A percentile compares a stretch with the other conserved stretches of the same genome.
Evolutionary conservation across 2,888 invertebrate genomes (phyloP).

Genomic region (Penaeus monodon): DNA sequence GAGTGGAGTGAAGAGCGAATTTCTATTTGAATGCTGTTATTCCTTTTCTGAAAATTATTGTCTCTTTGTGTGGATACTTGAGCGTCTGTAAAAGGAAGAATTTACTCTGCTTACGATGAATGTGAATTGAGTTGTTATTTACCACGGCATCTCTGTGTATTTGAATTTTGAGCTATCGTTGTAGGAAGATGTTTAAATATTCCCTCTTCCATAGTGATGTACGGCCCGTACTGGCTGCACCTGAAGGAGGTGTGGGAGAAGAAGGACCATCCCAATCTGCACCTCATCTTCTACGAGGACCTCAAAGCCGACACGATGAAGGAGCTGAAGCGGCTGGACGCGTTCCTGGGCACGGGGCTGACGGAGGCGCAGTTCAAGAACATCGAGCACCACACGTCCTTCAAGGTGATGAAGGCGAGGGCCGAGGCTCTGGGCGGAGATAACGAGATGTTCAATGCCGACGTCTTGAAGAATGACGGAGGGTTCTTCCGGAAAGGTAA

Average conservation of each 20-base stretch:
- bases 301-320: conserved; percentile 16
- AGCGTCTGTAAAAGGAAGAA: too few relatives aligned
- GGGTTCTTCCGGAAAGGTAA: too few relatives aligned
- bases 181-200: too few relatives aligned
- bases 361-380: conserved; percentile 16
- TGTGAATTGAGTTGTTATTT: neutral
- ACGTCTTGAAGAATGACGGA: too few relatives aligned
- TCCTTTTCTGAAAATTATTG: too few relatives aligned
- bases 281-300: conserved; percentile 30
- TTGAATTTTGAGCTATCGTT: neutral
- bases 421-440: too few relatives aligned
- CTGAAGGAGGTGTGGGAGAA: conserved; percentile 20
- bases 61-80: too few relatives aligned
- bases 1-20: neutral
- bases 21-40: too few relatives aligned
- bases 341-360: conserved; percentile 13
- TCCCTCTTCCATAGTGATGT: neutral
- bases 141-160: too few relatives aligned
- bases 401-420: too few relatives aligned
- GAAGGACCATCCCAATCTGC: conserved; percentile 17
- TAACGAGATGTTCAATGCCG: too few relatives aligned
- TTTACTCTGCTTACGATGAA: conserved; percentile 18
- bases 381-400: too few relatives aligned
- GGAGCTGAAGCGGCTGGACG: neutral
- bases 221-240: conserved; percentile 20